Evolutionary conservation across 1,140 invertebrate genomes (phyloP), one percentile per base, ranked within the genome.

Genomic region (Drosophila truncata): DNA sequence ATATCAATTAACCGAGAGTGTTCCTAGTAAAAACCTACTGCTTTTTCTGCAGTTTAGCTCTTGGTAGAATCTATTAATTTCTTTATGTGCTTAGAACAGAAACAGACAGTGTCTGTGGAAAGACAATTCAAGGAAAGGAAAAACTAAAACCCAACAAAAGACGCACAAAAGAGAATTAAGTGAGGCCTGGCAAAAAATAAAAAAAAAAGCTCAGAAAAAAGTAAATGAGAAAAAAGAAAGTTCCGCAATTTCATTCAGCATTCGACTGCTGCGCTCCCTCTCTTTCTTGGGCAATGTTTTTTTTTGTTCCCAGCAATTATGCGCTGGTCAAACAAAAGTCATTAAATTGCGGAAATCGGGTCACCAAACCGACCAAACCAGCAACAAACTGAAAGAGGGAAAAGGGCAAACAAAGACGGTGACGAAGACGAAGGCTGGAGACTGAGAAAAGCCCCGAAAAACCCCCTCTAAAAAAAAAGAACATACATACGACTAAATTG

Each of bases 271-370:
- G 18, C 46, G 25, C 42, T 47, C 31, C 18, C 37, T 50, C 50
- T 54, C 16, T 70, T 46, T 69, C 37, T 47, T 41, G 50, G 25
- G 6, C 25, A 46, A 16, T 29, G 27, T 35, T 35, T 61, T 11
- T 35, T 46, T 42, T 52, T 72, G 61, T 85, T 88, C 85, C 81
- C 85, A 90, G 74, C 81, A 88, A 88, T 88, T 90, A 88, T 90
- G 66, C 74, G 81, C 78, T 88, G 85, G 81, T 75, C 75, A 88
- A 90, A 85, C 77, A 88, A 87, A 90, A 90, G 85, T 78, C 85
- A 88, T 88, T 88, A 85, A 88, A 88, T 85, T 81, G 85, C 85
- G 81, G 85, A 88, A 88, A 88, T 88, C 85, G 85, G 85, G 85
- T 88, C 85, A 87, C 80, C 84, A 86, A 86, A 78, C 80, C 54